Percentiles rank a stretch among this genome's conserved stretches.
These are phyloP conservation scores for Malurus leucopterus DNA, from an alignment of 2,797 vertebrate genomes.

Conservation along the genomic window DNA sequence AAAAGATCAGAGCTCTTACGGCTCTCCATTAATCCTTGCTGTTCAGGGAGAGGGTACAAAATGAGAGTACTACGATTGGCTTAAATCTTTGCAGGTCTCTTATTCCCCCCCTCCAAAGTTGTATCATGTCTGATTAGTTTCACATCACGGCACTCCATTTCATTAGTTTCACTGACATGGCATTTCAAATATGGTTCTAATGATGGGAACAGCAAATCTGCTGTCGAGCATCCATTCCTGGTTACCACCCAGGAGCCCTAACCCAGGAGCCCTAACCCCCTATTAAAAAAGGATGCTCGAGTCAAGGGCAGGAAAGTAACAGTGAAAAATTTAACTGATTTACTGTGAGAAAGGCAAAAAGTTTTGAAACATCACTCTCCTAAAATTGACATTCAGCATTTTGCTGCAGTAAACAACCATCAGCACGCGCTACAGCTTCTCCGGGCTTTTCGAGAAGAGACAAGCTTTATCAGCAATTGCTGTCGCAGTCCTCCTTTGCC, in stretches of 20 bases:
- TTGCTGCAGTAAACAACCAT: slow-evolving; percentile 31
- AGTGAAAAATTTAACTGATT: background rate
- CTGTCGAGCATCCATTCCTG: background rate
- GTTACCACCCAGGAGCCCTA: background rate
- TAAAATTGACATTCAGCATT: slow-evolving; percentile 42
- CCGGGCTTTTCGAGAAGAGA: slow-evolving; percentile 67
- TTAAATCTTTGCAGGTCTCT: slow-evolving; percentile 42
- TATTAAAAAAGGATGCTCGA: background rate
- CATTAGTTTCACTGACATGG: slow-evolving; percentile 32
- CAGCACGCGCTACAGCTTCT: slow-evolving; percentile 49
- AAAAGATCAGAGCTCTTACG: slow-evolving; percentile 66
- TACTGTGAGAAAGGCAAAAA: background rate
- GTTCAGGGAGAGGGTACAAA: slow-evolving; percentile 57
- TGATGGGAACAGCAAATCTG: background rate
- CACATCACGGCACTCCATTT: slow-evolving; percentile 4
- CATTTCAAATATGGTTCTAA: slow-evolving; percentile 24
- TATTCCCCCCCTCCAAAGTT: background rate
- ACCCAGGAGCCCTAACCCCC: background rate
- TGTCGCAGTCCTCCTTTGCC: slow-evolving; percentile 46
- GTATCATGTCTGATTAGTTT: slow-evolving; percentile 51
- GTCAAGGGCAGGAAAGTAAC: background rate
- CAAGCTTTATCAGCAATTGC: slow-evolving; percentile 65
- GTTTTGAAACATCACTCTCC: background rate
- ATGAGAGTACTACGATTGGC: background rate
- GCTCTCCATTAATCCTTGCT: slow-evolving; percentile 70